Percentiles rank a stretch among this genome's conserved stretches.
Evolutionary conservation across 2,888 invertebrate species (phyloP).

Genomic region (Dascillus cervinus): DNA sequence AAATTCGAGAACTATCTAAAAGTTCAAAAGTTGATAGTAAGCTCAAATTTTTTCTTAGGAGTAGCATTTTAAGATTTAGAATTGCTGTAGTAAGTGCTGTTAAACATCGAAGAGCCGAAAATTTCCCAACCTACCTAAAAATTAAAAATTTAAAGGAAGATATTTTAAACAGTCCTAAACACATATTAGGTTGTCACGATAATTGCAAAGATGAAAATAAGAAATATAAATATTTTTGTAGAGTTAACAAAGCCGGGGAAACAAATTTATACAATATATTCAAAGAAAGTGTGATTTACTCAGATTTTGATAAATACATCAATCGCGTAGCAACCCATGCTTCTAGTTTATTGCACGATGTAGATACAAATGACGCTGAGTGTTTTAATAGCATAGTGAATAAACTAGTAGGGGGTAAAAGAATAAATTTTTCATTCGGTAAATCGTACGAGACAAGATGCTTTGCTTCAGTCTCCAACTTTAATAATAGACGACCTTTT

Average conservation of each 20-base stretch:
- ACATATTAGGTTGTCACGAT: constrained; percentile 7
- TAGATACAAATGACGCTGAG: constrained; percentile 9
- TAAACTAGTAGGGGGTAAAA: constrained; percentile 8
- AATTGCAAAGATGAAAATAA: constrained; percentile 3
- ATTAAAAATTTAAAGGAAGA: constrained; percentile 5
- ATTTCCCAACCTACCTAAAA: constrained; percentile 6
- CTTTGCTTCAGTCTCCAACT: constrained; percentile 4
- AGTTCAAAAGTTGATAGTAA: background rate
- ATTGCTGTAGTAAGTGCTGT: too few species aligned
- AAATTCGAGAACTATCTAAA: constrained; percentile 4
- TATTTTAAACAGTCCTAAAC: constrained; percentile 6
- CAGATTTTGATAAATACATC: constrained; percentile 4
- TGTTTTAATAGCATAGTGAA: constrained; percentile 6
- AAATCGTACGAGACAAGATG: constrained; percentile 8
- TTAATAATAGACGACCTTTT: constrained; percentile 5
- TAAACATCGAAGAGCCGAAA: constrained; percentile 4
- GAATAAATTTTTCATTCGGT: constrained; percentile 8
- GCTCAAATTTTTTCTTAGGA: too few species aligned
- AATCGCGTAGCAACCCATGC: constrained; percentile 5
- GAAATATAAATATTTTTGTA: constrained; percentile 12
- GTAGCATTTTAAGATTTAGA: too few species aligned
- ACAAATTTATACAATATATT: constrained; percentile 1
- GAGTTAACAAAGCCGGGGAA: constrained; percentile 1
- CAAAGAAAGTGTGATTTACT: constrained; percentile 1
- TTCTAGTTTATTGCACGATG: constrained; percentile 6